Conservation (phyloP, 2,888 invertebrate genomes). For the Danaus chrysippus region DNA sequence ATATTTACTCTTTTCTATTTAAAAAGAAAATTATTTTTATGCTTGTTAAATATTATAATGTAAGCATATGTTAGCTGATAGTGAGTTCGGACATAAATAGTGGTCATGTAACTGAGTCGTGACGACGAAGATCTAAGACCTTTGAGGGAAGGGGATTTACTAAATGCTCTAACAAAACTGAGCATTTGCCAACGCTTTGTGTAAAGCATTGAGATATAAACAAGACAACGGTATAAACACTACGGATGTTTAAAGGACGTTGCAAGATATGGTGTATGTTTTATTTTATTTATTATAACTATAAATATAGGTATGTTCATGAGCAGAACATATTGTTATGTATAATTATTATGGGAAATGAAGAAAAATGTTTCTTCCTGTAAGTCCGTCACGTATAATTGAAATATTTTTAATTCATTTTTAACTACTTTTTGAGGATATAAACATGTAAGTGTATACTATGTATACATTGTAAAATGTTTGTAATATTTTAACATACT, state of each 20-base stretch:
- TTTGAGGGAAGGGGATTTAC: conserved; percentile 13
- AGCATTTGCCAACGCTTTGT: not conserved
- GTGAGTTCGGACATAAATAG: not conserved
- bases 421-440: not conserved
- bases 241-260: too few species aligned
- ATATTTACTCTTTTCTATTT: too few species aligned
- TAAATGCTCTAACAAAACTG: conserved; percentile 21
- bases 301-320: too few species aligned
- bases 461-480: too few species aligned
- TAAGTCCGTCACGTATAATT: too few species aligned
- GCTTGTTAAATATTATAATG: not conserved
- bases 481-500: too few species aligned
- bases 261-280: too few species aligned
- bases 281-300: too few species aligned
- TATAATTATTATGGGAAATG: too few species aligned
- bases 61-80: not conserved
- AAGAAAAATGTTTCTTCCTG: too few species aligned
- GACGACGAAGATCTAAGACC: conserved; percentile 10
- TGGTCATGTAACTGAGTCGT: not conserved
- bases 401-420: too few species aligned
- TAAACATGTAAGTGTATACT: not conserved
- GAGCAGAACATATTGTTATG: too few species aligned
- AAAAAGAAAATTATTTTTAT: not conserved
- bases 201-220: conserved; percentile 4
- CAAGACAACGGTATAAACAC: not conserved